Base-by-base conservation (phyloP, 2,113 vertebrate genomes). In the Melanotaenia duboulayi region DNA sequence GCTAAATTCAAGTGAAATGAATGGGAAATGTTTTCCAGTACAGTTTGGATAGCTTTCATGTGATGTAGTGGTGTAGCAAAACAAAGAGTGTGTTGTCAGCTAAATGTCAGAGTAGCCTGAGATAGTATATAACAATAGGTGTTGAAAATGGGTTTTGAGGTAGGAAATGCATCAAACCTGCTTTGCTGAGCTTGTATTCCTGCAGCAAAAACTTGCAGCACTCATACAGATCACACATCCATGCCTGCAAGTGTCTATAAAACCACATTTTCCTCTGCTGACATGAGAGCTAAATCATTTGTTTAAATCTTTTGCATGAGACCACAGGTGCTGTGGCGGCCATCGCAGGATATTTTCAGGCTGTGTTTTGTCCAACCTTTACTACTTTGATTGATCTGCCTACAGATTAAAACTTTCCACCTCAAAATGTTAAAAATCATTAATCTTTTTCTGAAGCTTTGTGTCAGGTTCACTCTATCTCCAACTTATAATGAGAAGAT, bases 231-330 rank as follows among this genome's bases (percentile, higher is more conserved):
- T 54, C 39, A 37, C 48, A 68, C 35, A 48, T 49, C 14, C 68
- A 66, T 25, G 56, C 28, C 25, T 51, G n/a, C 7, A 1, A 39
- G 12, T 2, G 0, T 44, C 35, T 22, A 44, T 50, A 37, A 72
- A 87, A 87, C 81, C 82, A 68, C 84, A 81, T 64, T 7, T 75
- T 42, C 48, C 56, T 56, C 32, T 63, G 71, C 28, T 57, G 16
- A 76, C 1, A 11, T 16, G 24, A 54, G 37, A 61, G 54, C 68
- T 67, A 28, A 73, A 0, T 5, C 19, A 11, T 1, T 1, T 0
- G 3, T 22, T 13, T 22, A 39, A 59, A 50, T 44, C 13, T 28
- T 5, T 44, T 32, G 48, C 32, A 23, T 7, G 17, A 60, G 51
- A 52, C 17, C 48, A 24, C 17, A 14, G n/a, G 19, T 40, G 10